Evolutionary conservation across 2,797 vertebrate genomes (phyloP).

Genomic region (Apogon hyalosoma): DNA sequence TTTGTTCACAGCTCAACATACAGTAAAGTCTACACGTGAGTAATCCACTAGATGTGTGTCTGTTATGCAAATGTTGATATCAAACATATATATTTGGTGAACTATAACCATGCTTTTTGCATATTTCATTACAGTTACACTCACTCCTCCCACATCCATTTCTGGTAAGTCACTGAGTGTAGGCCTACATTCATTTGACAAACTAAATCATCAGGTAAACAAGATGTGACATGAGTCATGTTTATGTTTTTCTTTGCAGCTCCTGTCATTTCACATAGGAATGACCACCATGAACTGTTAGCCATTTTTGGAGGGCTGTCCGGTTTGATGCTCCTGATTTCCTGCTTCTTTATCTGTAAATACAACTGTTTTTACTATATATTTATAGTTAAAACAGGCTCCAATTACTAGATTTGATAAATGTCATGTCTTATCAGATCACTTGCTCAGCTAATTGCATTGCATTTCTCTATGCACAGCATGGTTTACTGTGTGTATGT

Average conservation of each 20-base stretch:
- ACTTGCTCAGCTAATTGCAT: not conserved
- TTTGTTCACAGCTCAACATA: not conserved
- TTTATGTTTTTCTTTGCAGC: conserved; percentile 13
- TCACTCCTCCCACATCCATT: accelerated
- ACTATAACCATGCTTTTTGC: not conserved
- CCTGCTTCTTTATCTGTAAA: conserved; percentile 70
- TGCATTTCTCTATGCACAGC: not conserved
- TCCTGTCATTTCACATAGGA: accelerated
- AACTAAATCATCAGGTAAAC: not conserved
- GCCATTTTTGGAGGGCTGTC: conserved; percentile 34
- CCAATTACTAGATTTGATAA: not conserved
- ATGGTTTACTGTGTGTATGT: not conserved
- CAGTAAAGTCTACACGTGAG: not conserved
- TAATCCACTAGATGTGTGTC: not conserved
- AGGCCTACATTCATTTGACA: not conserved
- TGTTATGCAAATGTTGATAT: not conserved
- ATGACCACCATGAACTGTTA: not conserved
- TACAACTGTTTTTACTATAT: conserved; percentile 13
- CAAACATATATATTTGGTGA: not conserved
- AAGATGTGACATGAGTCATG: conserved; percentile 1
- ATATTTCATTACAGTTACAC: not conserved
- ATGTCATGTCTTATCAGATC: not conserved
- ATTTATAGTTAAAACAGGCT: not conserved
- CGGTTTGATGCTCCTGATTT: conserved; percentile 46
- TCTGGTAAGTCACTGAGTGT: not conserved